A percentile compares a stretch with the other conserved stretches of the same genome.
Evolutionary conservation across 2,888 invertebrate genomes (phyloP).

Genomic region (Drosophila mercatorum): DNA sequence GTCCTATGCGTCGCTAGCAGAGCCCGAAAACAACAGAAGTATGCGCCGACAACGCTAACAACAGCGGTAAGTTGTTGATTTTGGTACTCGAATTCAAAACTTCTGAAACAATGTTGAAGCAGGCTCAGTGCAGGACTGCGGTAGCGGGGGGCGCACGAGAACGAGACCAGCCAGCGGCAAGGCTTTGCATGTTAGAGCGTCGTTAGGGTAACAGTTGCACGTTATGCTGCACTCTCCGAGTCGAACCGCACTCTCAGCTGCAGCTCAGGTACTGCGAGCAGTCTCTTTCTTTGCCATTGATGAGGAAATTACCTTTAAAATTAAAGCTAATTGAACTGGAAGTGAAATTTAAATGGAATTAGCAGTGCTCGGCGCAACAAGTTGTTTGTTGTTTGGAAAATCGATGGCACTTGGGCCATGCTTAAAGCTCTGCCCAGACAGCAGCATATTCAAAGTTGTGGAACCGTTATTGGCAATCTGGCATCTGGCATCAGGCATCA

Average conservation of each 20-base stretch:
- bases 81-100: conserved; percentile 76
- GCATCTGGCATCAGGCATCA: too few relatives aligned
- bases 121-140: not conserved
- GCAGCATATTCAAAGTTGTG: conserved; percentile 12
- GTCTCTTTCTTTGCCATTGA: not conserved
- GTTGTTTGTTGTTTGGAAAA: not conserved
- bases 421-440: not conserved
- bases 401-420: not conserved
- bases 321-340: not conserved
- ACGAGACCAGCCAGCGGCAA: conserved; percentile 12
- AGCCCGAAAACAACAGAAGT: conserved; percentile 40
- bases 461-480: conserved; percentile 11
- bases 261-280: conserved; percentile 40
- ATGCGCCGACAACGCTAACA: conserved; percentile 37
- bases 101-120: conserved; percentile 48
- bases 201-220: conserved; percentile 49
- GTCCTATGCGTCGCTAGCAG: conserved; percentile 42
- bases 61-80: conserved; percentile 75
- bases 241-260: conserved; percentile 39
- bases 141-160: not conserved
- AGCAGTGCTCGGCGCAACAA: not conserved
- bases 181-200: conserved; percentile 61
- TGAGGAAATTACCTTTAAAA: not conserved
- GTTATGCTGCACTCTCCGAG: conserved; percentile 10
- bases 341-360: conserved; percentile 1